A percentile compares a stretch with the other conserved stretches of the same genome.
Evolutionary conservation across 2,797 vertebrate genomes (phyloP).

Genomic region (Octomys mimax): DNA sequence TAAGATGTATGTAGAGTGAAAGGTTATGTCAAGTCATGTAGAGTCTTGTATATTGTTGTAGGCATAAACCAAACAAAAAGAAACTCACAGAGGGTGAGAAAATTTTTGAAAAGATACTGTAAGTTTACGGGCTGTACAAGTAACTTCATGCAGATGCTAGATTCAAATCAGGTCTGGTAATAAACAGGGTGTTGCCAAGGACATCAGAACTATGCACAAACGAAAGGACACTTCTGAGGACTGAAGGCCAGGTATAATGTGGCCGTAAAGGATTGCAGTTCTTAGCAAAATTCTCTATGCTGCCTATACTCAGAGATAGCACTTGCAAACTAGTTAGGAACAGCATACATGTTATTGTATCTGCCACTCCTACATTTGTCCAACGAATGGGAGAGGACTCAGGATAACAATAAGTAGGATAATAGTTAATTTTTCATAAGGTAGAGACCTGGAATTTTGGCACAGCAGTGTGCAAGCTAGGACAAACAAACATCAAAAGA

Average conservation of each 20-base stretch:
- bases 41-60: neutral
- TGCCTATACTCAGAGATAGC: neutral
- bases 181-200: neutral
- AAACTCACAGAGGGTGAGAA: neutral
- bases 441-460: neutral
- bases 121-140: neutral
- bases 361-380: neutral
- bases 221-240: neutral
- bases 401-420: neutral
- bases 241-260: neutral
- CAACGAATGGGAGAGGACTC: neutral
- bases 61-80: neutral
- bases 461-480: neutral
- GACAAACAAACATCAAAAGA: slow-evolving; percentile 38
- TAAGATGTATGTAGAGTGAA: neutral
- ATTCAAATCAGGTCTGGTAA: no score
- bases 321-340: neutral
- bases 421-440: neutral
- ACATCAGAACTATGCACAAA: neutral
- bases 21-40: neutral
- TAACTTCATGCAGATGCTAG: neutral
- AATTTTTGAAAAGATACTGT: neutral
- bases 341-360: neutral
- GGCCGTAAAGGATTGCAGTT: neutral
- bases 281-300: neutral